phyloP scores from a whole-genome alignment of 1,140 invertebrate species.

The Choristoneura fumiferana region DNA sequence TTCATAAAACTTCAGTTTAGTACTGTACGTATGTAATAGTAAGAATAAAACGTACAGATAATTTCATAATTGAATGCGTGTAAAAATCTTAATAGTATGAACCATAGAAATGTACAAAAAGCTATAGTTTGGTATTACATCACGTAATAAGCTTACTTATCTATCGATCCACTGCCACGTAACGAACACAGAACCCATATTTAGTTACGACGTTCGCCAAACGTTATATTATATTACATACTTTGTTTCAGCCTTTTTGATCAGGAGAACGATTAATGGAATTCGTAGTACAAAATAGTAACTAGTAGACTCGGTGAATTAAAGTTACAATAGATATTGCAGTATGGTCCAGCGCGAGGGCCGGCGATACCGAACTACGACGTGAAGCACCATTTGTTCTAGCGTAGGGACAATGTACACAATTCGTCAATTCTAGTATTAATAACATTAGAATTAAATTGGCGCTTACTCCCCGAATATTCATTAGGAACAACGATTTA shows the following conservation, averaged over 20 bases:
- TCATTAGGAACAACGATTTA: slow-evolving; percentile 74
- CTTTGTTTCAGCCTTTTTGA: slow-evolving; percentile 75
- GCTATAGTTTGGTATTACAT: slow-evolving; percentile 61
- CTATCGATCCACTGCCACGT: slow-evolving; percentile 22
- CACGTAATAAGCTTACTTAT: slow-evolving; percentile 45
- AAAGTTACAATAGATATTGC: slow-evolving; percentile 51
- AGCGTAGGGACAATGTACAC: slow-evolving; percentile 77
- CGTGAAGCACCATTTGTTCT: slow-evolving; percentile 77
- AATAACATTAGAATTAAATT: slow-evolving; percentile 68
- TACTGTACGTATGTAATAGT: slow-evolving; percentile 31
- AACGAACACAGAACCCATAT: slow-evolving; percentile 37
- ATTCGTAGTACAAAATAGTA: slow-evolving; percentile 74
- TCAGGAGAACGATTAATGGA: slow-evolving; percentile 72
- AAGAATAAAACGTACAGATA: slow-evolving; percentile 68
- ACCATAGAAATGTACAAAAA: slow-evolving; percentile 75
- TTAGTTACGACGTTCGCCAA: slow-evolving; percentile 60
- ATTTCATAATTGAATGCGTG: slow-evolving; percentile 60
- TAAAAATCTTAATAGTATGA: slow-evolving; percentile 65
- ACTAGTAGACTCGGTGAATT: slow-evolving; percentile 73
- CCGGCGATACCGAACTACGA: slow-evolving; percentile 49
- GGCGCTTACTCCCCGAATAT: slow-evolving; percentile 63
- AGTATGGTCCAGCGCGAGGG: slow-evolving; percentile 37
- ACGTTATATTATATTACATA: slow-evolving; percentile 60
- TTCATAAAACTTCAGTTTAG: slow-evolving; percentile 8
- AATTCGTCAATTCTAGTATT: slow-evolving; percentile 67